These are phyloP conservation scores for Azemiops feae DNA, from an alignment of 2,113 vertebrate genomes.

Conservation along the genomic window DNA sequence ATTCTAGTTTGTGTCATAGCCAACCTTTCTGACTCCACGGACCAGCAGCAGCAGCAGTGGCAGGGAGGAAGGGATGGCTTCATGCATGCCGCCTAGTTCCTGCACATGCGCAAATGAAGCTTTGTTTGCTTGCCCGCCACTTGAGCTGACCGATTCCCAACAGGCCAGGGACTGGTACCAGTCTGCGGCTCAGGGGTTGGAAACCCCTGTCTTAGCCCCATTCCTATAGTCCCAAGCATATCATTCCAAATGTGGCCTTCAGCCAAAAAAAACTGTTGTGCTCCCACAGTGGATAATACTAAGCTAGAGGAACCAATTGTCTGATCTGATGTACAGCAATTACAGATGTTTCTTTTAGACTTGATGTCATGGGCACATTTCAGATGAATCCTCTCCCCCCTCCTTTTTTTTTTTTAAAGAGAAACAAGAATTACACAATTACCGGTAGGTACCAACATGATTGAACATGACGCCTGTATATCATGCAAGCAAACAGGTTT, in stretches of 20 bases:
- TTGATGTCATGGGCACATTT: not conserved
- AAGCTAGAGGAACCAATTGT: not conserved
- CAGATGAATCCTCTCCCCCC: not conserved
- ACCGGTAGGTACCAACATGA: not conserved
- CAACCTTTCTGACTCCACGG: not conserved
- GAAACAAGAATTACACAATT: not conserved
- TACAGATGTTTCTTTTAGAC: not conserved
- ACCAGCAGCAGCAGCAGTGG: too few relatives aligned
- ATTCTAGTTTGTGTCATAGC: not conserved
- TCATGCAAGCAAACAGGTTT: too few relatives aligned
- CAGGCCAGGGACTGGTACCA: not conserved
- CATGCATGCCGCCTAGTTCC: not conserved
- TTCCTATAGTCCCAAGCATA: not conserved
- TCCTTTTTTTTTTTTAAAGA: not conserved
- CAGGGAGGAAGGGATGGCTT: not conserved
- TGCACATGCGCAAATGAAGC: not conserved
- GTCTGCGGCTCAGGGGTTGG: not conserved
- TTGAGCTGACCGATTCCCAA: not conserved
- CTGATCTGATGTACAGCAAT: not conserved
- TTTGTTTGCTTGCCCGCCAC: not conserved
- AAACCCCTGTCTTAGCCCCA: not conserved
- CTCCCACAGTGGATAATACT: not conserved
- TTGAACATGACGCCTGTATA: not conserved
- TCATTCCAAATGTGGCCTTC: not conserved
- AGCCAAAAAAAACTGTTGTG: not conserved